These are phyloP conservation scores for Prionchulus punctatus DNA, from an alignment of 2,888 invertebrate species.

Conservation along the genomic window DNA sequence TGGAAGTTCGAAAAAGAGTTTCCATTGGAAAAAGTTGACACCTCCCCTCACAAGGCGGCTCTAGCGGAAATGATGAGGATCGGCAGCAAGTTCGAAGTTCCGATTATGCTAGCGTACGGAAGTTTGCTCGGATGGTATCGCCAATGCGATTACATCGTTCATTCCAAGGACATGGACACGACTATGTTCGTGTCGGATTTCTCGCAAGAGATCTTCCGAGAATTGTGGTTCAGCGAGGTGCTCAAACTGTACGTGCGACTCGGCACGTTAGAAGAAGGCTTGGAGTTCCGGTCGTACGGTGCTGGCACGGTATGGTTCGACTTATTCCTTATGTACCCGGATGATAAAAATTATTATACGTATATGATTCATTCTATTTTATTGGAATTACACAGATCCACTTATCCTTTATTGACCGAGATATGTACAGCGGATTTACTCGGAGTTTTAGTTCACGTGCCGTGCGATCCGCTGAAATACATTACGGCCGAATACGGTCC, in stretches of 20 bases:
- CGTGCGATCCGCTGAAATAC: background rate
- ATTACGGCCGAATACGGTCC: constrained; percentile 2
- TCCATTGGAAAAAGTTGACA: background rate
- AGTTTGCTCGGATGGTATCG: constrained; percentile 7
- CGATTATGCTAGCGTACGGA: background rate
- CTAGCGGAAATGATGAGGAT: background rate
- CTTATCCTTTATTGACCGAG: background rate
- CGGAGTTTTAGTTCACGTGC: background rate
- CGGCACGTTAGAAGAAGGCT: background rate
- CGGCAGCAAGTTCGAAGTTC: background rate
- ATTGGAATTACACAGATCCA: background rate
- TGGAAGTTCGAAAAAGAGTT: background rate
- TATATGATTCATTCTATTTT: background rate
- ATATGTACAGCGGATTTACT: background rate
- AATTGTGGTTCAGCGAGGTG: background rate
- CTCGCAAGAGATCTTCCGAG: background rate
- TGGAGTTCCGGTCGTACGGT: background rate
- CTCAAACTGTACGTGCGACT: background rate
- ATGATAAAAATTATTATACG: background rate
- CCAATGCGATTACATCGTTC: constrained; percentile 7
- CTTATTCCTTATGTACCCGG: background rate
- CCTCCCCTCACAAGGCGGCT: background rate
- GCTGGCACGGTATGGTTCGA: background rate
- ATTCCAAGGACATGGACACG: background rate
- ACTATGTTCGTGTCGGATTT: background rate